Percentiles rank a stretch among this genome's conserved stretches.
These are phyloP conservation scores for Macroramphosus scolopax DNA, from an alignment of 2,797 vertebrate genomes.

Conservation along the genomic window DNA sequence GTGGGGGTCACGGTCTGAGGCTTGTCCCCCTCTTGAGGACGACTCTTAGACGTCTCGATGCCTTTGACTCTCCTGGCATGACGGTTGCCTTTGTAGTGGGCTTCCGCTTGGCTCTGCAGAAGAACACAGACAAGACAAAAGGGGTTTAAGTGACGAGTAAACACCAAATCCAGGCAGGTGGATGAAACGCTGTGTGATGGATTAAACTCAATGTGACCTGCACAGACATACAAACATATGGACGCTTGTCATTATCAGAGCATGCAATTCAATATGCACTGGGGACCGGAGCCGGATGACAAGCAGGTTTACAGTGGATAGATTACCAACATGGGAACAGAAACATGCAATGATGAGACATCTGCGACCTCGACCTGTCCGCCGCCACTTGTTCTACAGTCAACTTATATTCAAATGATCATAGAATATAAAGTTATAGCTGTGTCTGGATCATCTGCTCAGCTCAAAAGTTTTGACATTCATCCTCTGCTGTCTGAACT, in stretches of 20 bases:
- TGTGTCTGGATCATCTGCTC: slow-evolving; percentile 5
- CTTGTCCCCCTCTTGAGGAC: slow-evolving; percentile 85
- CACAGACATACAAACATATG: slow-evolving; percentile 16
- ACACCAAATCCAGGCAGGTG: slow-evolving; percentile 17
- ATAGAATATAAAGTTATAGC: not conserved
- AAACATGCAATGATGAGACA: slow-evolving; percentile 23
- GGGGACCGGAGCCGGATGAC: slow-evolving; percentile 32
- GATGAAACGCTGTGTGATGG: slow-evolving; percentile 36
- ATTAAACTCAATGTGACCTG: slow-evolving; percentile 20
- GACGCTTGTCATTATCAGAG: slow-evolving; percentile 19
- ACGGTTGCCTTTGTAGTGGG: slow-evolving; percentile 94
- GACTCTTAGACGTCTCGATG: slow-evolving; percentile 90
- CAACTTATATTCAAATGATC: not conserved
- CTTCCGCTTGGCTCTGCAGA: slow-evolving; percentile 89
- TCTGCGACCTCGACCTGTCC: slow-evolving; percentile 3
- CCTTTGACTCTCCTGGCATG: slow-evolving; percentile 92
- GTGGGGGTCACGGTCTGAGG: slow-evolving; percentile 62
- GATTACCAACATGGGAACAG: slow-evolving; percentile 37
- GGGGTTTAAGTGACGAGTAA: slow-evolving; percentile 8
- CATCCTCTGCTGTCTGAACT: slow-evolving; percentile 15
- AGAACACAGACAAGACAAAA: slow-evolving; percentile 14
- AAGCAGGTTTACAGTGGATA: slow-evolving; percentile 35
- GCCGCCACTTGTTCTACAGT: not conserved
- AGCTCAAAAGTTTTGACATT: slow-evolving; percentile 18
- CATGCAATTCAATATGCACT: slow-evolving; percentile 48